Percentiles rank a stretch among this genome's conserved stretches.
These are phyloP conservation scores for Fistularia tabacaria DNA, from an alignment of 2,797 vertebrate genomes.

Conservation along the genomic window DNA sequence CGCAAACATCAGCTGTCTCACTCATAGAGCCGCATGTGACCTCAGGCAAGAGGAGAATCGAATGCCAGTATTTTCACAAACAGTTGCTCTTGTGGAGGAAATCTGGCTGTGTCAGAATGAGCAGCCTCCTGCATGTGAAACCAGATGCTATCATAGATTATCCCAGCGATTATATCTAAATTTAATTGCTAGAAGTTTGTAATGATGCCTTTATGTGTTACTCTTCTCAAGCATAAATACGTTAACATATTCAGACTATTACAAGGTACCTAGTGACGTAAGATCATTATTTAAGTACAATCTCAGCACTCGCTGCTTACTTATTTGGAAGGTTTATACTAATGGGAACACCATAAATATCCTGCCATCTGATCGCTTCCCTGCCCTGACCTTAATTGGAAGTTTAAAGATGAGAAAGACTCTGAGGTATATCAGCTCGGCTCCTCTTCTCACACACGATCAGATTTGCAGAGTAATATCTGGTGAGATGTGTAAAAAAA, in stretches of 20 bases:
- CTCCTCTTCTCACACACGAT: constrained; percentile 34
- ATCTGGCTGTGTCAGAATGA: no score
- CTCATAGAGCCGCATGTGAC: constrained; percentile 9
- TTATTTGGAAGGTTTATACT: constrained; percentile 38
- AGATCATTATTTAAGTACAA: constrained; percentile 13
- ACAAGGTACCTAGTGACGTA: no score
- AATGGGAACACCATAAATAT: constrained; percentile 25
- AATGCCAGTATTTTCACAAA: no score
- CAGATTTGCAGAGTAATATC: constrained; percentile 19
- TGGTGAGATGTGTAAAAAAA: constrained; percentile 2
- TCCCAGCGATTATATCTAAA: no score
- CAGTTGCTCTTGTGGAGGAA: no score
- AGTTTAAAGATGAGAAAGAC: constrained; percentile 48
- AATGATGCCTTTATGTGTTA: no score
- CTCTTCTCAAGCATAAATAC: no score
- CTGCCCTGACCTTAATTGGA: constrained; percentile 65
- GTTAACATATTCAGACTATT: no score
- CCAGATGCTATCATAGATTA: no score
- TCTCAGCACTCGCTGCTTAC: constrained; percentile 15
- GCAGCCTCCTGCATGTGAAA: no score
- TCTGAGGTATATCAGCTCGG: constrained; percentile 36
- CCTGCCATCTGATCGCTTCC: constrained; percentile 31
- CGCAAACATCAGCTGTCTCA: constrained; percentile 7
- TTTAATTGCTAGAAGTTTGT: no score
- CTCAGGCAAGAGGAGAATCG: not conserved